Conservation (phyloP, 2,888 invertebrate genomes). For the Drosophila eohydei region DNA sequence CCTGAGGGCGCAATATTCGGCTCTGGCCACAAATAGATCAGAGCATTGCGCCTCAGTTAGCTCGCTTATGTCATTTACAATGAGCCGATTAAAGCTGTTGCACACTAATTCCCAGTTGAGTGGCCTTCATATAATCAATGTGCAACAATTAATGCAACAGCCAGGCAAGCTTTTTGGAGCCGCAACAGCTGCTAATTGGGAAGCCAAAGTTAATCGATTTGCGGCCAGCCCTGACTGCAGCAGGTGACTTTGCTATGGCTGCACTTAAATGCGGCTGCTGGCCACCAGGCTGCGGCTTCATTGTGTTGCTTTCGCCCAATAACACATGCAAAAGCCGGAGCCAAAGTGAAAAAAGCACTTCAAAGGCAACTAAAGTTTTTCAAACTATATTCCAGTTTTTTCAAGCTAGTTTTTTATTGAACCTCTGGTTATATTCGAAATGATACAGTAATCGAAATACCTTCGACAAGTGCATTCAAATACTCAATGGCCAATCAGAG, state of each 20-base stretch:
- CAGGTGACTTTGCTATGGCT: conserved; percentile 37
- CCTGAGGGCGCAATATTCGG: background rate
- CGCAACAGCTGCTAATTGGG: conserved; percentile 71
- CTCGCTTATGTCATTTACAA: background rate
- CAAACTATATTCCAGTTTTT: background rate
- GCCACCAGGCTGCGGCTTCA: conserved; percentile 28
- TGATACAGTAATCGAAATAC: background rate
- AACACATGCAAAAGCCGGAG: background rate
- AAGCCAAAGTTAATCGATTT: conserved; percentile 77
- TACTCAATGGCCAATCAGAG: background rate
- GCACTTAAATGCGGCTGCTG: conserved; percentile 37
- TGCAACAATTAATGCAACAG: conserved; percentile 53
- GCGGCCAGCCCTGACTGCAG: conserved; percentile 38
- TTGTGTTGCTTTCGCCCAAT: conserved; percentile 21
- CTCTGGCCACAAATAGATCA: background rate
- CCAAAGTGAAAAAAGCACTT: background rate
- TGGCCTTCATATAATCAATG: background rate
- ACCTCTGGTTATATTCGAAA: background rate
- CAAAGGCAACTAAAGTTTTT: background rate
- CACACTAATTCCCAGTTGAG: background rate
- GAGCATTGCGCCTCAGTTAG: background rate
- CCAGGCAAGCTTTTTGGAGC: background rate
- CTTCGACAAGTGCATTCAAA: background rate
- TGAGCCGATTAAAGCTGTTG: conserved; percentile 24
- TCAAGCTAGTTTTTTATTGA: no score